These are phyloP conservation scores for Antheraea mylitta DNA, from an alignment of 1,140 invertebrate species.

Conservation along the genomic window DNA sequence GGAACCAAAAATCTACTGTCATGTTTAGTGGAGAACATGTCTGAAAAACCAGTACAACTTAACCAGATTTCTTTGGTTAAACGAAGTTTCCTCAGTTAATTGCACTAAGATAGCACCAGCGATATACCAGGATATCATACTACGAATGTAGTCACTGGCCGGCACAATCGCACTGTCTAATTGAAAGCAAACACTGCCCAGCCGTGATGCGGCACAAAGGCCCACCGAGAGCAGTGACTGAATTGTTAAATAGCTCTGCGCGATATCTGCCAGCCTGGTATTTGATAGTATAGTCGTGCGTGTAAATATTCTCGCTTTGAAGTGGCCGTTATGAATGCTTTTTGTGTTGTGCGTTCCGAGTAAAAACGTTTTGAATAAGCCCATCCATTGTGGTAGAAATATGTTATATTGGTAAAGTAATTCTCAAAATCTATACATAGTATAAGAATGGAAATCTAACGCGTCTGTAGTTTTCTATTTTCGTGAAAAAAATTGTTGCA, in stretches of 20 bases:
- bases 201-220: conserved; percentile 41
- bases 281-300: conserved; percentile 14
- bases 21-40: neutral
- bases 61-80: neutral
- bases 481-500: too few species aligned
- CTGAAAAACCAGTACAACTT: neutral
- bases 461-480: too few species aligned
- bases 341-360: neutral
- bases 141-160: conserved; percentile 14
- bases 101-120: neutral
- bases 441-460: too few species aligned
- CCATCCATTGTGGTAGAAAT: too few species aligned
- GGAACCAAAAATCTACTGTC: too few species aligned
- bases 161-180: conserved; percentile 53
- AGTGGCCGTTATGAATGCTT: neutral
- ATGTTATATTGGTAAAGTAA: too few species aligned
- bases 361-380: neutral
- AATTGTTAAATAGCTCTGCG: conserved; percentile 49
- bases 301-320: conserved; percentile 8
- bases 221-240: conserved; percentile 27
- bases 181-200: conserved; percentile 60
- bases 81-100: neutral
- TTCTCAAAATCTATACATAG: too few species aligned
- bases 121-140: conserved; percentile 43
- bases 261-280: conserved; percentile 38